These are phyloP conservation scores for Triops longicaudatus DNA, from an alignment of 1,140 invertebrate genomes.

Conservation along the genomic window DNA sequence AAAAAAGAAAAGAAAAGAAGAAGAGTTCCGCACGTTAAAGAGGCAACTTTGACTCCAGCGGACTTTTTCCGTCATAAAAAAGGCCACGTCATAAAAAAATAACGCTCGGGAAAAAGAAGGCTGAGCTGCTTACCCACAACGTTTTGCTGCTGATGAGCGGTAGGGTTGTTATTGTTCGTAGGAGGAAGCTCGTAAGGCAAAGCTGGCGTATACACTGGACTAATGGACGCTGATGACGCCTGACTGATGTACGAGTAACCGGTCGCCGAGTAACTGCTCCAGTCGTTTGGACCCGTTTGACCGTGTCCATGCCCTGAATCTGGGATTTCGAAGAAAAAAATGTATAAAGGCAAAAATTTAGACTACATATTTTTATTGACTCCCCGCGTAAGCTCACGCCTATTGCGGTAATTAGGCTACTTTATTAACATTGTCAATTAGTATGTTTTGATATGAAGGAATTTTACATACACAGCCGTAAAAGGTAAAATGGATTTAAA, in stretches of 20 bases:
- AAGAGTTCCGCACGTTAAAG: neutral
- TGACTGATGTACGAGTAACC: conserved; percentile 1
- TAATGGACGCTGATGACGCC: neutral
- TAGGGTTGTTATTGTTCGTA: neutral
- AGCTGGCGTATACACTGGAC: neutral
- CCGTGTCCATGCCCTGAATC: neutral
- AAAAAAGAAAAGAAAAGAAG: neutral
- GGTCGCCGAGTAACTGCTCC: conserved; percentile 1
- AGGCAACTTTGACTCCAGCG: no score
- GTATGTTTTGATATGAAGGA: no score
- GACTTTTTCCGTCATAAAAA: neutral
- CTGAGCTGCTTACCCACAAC: neutral
- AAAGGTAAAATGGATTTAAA: no score
- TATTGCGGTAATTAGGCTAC: no score
- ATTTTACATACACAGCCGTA: no score
- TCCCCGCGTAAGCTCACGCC: no score
- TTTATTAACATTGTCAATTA: no score
- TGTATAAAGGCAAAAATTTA: neutral
- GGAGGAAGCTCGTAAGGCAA: conserved; percentile 6
- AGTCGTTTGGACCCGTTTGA: neutral
- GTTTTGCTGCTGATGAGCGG: neutral
- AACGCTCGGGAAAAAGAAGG: no score
- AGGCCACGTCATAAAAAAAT: neutral
- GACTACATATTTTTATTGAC: no score
- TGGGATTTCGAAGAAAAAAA: neutral